Evolutionary conservation across 2,888 invertebrate species (phyloP).

Genomic region (Campoplex nolae): DNA sequence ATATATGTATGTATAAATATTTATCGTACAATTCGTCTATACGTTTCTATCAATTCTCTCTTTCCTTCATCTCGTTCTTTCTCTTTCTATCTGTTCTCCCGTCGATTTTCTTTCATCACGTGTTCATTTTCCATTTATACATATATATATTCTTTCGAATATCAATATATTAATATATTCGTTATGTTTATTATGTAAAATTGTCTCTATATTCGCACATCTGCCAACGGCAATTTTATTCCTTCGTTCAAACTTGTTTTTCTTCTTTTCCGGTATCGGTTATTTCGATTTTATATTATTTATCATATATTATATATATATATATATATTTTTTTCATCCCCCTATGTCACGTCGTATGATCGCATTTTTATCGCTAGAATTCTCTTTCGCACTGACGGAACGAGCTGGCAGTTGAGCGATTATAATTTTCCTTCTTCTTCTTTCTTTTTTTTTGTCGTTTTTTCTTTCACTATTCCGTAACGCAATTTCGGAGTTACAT

Average conservation of each 20-base stretch:
- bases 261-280: neutral
- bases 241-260: conserved; percentile 7
- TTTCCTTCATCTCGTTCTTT: neutral
- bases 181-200: conserved; percentile 59
- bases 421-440: conserved; percentile 28
- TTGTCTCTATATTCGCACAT: conserved; percentile 55
- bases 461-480: conserved; percentile 18
- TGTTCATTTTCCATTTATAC: conserved; percentile 11
- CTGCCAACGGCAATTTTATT: conserved; percentile 45
- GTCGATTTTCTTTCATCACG: neutral
- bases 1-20: conserved; percentile 27
- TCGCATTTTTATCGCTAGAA: conserved; percentile 2
- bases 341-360: conserved; percentile 17
- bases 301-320: neutral
- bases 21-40: conserved; percentile 49
- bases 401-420: conserved; percentile 57
- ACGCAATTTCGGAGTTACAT: conserved; percentile 60
- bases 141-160: conserved; percentile 48
- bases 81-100: neutral
- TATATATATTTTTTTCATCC: neutral
- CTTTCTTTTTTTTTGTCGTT: neutral
- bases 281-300: conserved; percentile 3
- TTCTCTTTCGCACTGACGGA: neutral
- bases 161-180: conserved; percentile 67
- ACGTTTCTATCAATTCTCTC: conserved; percentile 54